These are phyloP conservation scores for Eupleurogrammus muticus DNA, from an alignment of 2,797 vertebrate genomes.

Conservation along the genomic window DNA sequence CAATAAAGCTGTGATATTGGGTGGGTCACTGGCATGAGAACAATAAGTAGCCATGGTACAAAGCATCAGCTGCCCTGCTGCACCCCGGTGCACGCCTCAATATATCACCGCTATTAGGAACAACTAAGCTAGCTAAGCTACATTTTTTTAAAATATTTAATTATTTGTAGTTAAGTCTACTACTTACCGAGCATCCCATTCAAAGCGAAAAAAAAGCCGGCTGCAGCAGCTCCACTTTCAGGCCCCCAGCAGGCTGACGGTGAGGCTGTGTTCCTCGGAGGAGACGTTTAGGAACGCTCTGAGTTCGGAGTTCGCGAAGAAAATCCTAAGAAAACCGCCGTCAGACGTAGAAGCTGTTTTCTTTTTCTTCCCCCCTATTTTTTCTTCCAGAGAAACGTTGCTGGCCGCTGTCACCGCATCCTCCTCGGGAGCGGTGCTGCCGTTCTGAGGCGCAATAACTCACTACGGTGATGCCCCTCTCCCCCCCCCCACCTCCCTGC, in stretches of 20 bases:
- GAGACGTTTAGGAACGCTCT: background rate
- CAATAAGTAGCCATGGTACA: constrained; percentile 69
- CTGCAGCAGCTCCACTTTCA: constrained; percentile 58
- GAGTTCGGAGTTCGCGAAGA: background rate
- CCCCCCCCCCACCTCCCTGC: too few relatives aligned
- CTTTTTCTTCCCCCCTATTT: background rate
- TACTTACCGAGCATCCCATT: constrained; percentile 81
- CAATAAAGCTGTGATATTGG: constrained; percentile 49
- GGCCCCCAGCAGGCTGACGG: constrained; percentile 72
- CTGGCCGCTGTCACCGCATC: constrained; percentile 51
- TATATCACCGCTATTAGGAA: background rate
- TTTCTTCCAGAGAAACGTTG: background rate
- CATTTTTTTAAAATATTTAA: too few relatives aligned
- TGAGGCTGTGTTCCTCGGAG: constrained; percentile 49
- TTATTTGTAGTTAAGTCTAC: background rate
- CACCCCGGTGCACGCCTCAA: constrained; percentile 14
- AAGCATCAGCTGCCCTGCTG: constrained; percentile 48
- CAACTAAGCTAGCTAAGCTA: background rate
- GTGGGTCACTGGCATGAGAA: constrained; percentile 73
- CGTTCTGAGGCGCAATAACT: constrained; percentile 48
- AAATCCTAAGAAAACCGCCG: constrained; percentile 2
- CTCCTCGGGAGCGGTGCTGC: constrained; percentile 50
- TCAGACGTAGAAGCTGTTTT: background rate
- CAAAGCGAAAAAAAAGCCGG: constrained; percentile 72
- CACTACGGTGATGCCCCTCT: constrained; percentile 54